Evolutionary conservation across 2,113 vertebrate genomes (phyloP), one percentile per base, ranked within the genome.

Genomic region (Ondatra zibethicus): DNA sequence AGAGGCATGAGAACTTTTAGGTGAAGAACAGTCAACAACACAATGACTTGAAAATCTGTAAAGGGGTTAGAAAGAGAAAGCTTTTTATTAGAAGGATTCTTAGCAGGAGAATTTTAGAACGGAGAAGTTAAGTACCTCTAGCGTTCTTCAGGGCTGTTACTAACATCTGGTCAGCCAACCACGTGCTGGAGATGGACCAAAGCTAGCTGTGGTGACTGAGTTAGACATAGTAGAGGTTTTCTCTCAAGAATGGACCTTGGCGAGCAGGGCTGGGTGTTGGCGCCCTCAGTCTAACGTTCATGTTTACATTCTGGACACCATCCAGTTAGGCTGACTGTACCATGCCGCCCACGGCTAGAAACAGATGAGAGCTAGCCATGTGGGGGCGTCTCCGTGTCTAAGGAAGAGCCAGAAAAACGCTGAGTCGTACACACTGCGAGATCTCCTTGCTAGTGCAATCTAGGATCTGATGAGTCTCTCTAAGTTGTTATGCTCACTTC

Each of bases 381-480:
- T 45, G 77, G 90, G 90, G 63, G 25, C 10, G 68, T 58, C 25
- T 89, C 16, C 39, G 21, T 66, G 6, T 77, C 85, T 96, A 77
- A 88, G 92, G 45, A 63, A 91, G 73, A 82, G 10, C 1, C 45
- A 76, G 29, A 86, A 88, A 76, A 95, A 87, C 42, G 82, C 0
- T 92, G n/a, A 91, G 70, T 96, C 63, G n/a, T 25, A 29, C 36
- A 4, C 85, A 16, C 23, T 50, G 7, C 2, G n/a, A 52, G 65
- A 95, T 86, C 77, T 81, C 6, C 25, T 39, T 6, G 33, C 36
- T 91, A 42, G 25, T 88, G 81, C 81, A 89, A 75, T 36, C 72
- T 10, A 72, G 17, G 39, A 85, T 88, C n/a, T 88, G 61, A 50
- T 77, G 66, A 96, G 78, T n/a, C n/a, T 96, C 95, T 93, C 21